phyloP scores from a whole-genome alignment of 2,888 invertebrate species.

The Unio delphinus region DNA sequence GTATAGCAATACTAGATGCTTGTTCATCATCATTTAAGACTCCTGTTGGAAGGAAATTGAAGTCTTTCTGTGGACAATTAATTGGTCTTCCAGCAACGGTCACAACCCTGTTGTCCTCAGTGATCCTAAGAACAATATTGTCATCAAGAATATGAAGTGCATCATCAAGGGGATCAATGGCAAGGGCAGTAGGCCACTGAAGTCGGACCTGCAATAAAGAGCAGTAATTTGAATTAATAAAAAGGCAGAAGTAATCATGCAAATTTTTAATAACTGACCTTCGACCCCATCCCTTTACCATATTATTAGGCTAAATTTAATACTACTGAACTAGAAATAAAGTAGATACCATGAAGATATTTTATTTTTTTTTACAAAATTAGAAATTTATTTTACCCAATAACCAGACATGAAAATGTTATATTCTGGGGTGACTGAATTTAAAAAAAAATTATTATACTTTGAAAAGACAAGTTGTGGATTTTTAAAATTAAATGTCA shows the following conservation, averaged over 20 bases:
- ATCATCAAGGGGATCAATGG: constrained; percentile 94
- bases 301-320: background rate
- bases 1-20: constrained; percentile 78
- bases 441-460: no score
- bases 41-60: constrained; percentile 55
- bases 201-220: constrained; percentile 81
- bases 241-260: background rate
- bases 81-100: constrained; percentile 95
- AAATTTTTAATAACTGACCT: background rate
- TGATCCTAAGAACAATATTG: constrained; percentile 90
- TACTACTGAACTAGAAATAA: no score
- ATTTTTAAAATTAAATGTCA: no score
- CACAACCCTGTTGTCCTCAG: constrained; percentile 86
- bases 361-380: no score
- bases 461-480: no score
- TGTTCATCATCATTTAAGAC: constrained; percentile 64
- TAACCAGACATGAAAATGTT: no score
- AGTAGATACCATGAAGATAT: no score
- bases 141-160: constrained; percentile 93
- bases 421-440: no score
- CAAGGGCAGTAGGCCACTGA: constrained; percentile 98
- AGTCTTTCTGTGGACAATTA: constrained; percentile 88
- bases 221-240: background rate
- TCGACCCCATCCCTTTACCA: background rate
- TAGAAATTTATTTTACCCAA: no score